Evolutionary conservation across 2,113 vertebrate genomes (phyloP).

Genomic region (Archocentrus centrarchus): DNA sequence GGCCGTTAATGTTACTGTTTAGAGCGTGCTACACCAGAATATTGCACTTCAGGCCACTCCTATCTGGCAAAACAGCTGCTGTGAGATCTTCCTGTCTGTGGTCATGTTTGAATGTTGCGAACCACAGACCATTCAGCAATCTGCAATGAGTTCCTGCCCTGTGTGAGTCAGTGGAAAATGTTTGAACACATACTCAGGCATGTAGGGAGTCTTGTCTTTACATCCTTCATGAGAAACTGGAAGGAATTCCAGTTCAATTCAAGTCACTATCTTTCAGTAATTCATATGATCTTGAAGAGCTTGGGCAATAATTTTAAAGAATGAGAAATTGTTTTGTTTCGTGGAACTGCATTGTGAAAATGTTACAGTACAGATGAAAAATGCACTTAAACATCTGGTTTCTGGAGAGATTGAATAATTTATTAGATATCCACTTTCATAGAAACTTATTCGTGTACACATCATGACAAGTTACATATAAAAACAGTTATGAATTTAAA

Average conservation of each 20-base stretch:
- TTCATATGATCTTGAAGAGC: neutral
- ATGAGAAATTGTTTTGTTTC: neutral
- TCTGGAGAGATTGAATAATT: neutral
- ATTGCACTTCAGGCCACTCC: neutral
- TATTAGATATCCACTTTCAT: neutral
- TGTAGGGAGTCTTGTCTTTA: neutral
- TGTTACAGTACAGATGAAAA: neutral
- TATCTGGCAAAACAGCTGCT: neutral
- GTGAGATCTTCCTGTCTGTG: neutral
- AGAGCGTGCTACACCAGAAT: neutral
- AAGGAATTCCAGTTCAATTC: neutral
- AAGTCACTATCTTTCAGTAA: neutral
- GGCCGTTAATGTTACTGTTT: neutral
- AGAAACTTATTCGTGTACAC: neutral
- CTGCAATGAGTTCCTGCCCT: neutral
- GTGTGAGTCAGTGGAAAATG: neutral
- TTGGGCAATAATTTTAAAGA: neutral
- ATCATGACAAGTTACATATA: neutral
- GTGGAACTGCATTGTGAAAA: neutral
- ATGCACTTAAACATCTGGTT: neutral
- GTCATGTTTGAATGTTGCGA: neutral
- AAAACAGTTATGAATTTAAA: neutral
- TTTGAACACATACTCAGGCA: neutral
- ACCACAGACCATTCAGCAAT: constrained; percentile 1
- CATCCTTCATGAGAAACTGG: neutral